phyloP scores from a whole-genome alignment of 2,113 vertebrate species.

The Baryphthengus martii region DNA sequence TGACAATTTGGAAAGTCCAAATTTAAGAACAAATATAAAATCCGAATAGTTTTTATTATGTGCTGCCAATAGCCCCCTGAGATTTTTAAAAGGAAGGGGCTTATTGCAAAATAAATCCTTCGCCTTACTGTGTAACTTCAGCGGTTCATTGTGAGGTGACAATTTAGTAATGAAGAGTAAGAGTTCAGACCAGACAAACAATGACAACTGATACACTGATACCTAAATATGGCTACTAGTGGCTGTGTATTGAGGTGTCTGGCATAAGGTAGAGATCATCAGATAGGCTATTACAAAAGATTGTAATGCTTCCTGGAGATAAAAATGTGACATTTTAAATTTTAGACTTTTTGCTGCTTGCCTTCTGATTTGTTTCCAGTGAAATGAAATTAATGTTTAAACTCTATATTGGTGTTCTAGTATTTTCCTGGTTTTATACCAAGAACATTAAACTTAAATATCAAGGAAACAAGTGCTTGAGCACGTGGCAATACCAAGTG shows the following conservation, averaged over 20 bases:
- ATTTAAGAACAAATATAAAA: neutral
- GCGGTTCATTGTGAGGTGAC: neutral
- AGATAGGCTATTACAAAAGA: neutral
- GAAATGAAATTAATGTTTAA: slow-evolving; percentile 46
- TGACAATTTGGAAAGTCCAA: neutral
- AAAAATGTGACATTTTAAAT: neutral
- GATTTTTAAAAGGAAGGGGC: neutral
- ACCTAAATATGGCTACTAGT: neutral
- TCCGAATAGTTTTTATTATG: neutral
- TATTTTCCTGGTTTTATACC: slow-evolving; percentile 9
- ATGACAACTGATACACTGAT: fast-evolving
- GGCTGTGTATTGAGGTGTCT: neutral
- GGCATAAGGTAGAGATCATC: neutral
- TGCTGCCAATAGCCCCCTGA: neutral
- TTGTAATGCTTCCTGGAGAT: neutral
- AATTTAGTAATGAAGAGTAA: neutral
- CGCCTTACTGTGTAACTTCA: neutral
- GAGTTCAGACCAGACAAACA: neutral
- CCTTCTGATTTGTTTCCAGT: neutral
- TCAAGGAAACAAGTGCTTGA: slow-evolving; percentile 18
- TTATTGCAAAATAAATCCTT: neutral
- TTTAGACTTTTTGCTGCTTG: neutral
- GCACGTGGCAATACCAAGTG: slow-evolving; percentile 32
- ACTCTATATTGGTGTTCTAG: neutral
- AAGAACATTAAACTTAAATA: slow-evolving; percentile 27